A percentile compares a stretch with the other conserved stretches of the same genome.
These are phyloP conservation scores for Atta cephalotes DNA, from an alignment of 1,140 invertebrate species.

Conservation along the genomic window DNA sequence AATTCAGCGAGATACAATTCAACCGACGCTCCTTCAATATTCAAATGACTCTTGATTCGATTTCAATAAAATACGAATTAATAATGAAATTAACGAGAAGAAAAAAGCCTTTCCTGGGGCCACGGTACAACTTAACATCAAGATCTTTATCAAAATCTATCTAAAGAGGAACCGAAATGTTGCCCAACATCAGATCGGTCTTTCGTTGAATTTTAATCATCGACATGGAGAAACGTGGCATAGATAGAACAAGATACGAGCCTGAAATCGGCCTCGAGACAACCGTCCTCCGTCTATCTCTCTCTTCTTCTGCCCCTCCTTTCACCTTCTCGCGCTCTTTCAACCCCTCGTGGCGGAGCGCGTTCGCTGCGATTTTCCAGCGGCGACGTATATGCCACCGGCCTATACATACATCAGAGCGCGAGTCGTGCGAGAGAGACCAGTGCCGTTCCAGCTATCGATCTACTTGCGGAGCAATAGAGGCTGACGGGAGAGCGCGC, in stretches of 20 bases:
- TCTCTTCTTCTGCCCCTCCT: not conserved
- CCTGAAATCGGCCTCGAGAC: constrained; percentile 72
- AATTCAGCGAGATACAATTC: constrained; percentile 27
- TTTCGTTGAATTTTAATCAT: not conserved
- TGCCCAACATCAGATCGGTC: not conserved
- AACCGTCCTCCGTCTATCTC: constrained; percentile 27
- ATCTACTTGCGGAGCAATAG: constrained; percentile 80
- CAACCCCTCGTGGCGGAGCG: constrained; percentile 64
- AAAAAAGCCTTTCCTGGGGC: not conserved
- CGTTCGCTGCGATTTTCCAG: constrained; percentile 76
- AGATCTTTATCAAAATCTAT: not conserved
- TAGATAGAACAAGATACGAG: constrained; percentile 34
- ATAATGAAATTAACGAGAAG: not conserved
- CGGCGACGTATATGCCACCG: constrained; percentile 65
- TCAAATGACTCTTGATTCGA: constrained; percentile 22
- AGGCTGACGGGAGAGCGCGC: constrained; percentile 68
- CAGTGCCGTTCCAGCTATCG: constrained; percentile 79
- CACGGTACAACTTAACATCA: not conserved
- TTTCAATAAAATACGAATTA: constrained; percentile 33
- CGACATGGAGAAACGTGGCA: constrained; percentile 19
- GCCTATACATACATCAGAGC: constrained; percentile 73
- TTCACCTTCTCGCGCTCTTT: constrained; percentile 56
- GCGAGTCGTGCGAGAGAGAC: constrained; percentile 68
- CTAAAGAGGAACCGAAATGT: not conserved
- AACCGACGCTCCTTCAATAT: constrained; percentile 6